Conservation (phyloP, 1,140 invertebrate genomes). For the Nasonia giraulti region DNA sequence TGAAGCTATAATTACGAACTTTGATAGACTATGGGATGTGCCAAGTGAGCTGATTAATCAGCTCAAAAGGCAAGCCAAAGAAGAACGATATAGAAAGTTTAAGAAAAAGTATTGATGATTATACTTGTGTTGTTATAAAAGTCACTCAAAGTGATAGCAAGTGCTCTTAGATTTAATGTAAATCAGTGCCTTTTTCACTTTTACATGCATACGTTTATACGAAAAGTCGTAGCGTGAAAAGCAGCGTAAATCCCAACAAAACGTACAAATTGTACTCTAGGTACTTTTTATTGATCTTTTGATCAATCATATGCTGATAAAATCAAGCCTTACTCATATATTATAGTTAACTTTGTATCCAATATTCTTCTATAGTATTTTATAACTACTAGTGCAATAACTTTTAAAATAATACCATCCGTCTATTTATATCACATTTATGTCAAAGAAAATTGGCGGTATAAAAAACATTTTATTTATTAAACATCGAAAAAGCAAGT, state of each 20-base stretch:
- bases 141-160: conserved; percentile 17
- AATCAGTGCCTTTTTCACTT: conserved; percentile 23
- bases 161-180: conserved; percentile 30
- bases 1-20: conserved; percentile 84
- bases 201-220: neutral
- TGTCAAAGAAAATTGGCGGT: conserved; percentile 8
- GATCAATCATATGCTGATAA: conserved; percentile 17
- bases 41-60: conserved; percentile 82
- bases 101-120: conserved; percentile 66
- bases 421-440: neutral
- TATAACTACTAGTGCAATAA: conserved; percentile 21
- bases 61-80: conserved; percentile 78
- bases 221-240: neutral
- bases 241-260: neutral
- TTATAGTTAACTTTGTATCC: conserved; percentile 10
- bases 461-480: conserved; percentile 10
- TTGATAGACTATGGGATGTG: conserved; percentile 85
- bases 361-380: conserved; percentile 5
- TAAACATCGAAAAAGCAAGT: conserved; percentile 3
- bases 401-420: neutral
- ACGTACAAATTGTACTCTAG: neutral
- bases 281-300: conserved; percentile 1
- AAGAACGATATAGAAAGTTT: conserved; percentile 72
- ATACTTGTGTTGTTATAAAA: conserved; percentile 50
- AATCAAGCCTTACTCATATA: conserved; percentile 14